Percentiles rank a stretch among this genome's conserved stretches.
These are phyloP conservation scores for Butorides virescens DNA, from an alignment of 2,113 vertebrate species.

Conservation along the genomic window DNA sequence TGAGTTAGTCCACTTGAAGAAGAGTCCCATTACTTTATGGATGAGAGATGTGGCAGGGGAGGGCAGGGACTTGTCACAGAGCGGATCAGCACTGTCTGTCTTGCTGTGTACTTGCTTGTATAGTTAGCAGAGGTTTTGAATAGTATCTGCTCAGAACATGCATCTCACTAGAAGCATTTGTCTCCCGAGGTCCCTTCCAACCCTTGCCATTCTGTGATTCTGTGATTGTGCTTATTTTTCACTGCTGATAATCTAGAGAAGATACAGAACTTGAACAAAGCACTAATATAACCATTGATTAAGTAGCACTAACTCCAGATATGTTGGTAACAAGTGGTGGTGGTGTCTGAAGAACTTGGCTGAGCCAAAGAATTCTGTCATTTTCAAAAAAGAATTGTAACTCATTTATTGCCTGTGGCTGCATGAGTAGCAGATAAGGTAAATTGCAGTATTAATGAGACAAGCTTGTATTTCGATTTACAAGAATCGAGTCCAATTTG, in stretches of 20 bases:
- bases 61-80: not conserved
- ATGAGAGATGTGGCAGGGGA: not conserved
- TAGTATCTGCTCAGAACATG: not conserved
- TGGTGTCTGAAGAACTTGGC: not conserved
- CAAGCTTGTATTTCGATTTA: conserved; percentile 5
- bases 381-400: not conserved
- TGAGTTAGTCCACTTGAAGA: not conserved
- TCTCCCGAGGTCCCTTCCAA: too few species aligned
- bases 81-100: fast-evolving
- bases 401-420: not conserved
- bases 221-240: not conserved
- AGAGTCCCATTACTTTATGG: not conserved
- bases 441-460: conserved; percentile 9
- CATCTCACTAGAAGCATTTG: not conserved
- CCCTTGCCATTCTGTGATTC: too few species aligned
- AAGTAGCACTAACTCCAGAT: not conserved
- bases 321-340: not conserved
- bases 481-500: not conserved
- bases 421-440: not conserved
- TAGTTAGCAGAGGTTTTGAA: not conserved
- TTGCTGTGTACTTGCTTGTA: not conserved
- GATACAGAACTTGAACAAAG: not conserved
- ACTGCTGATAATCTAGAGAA: not conserved
- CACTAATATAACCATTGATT: not conserved
- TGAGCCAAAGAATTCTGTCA: not conserved